Base-by-base conservation (phyloP, 92 coral and sea anemone species). In the Siderastrea siderea region DNA sequence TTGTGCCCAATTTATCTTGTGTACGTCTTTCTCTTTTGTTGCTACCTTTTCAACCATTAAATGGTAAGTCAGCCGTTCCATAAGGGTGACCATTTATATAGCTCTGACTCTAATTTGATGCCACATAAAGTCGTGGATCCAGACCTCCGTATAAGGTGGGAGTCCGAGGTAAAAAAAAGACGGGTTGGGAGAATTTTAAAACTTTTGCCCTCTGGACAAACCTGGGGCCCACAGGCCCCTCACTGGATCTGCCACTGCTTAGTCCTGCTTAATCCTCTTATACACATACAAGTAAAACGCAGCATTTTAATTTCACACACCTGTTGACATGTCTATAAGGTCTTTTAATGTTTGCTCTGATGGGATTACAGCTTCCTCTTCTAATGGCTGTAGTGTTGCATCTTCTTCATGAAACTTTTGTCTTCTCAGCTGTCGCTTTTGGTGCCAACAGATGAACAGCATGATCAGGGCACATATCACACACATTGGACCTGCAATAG, bases 291-390 rank as follows among this genome's bases (percentile, higher is more conserved):
- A 66, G 71, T 38, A 6, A 17, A 66, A 16, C 71, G 7, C 3
- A 43, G 4, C 17, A 46, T 44, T 70, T 16, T 52, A 58, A 58
- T 58, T 15, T 58, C 9, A 26, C 38, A 26, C 38, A 95, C 98
- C 98, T 75, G 96, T 93, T n/a, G 98, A 95, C 88, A 95, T 91
- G 78, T 95, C 98, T 8, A 88, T 82, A 51, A 93, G 81, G 44
- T 92, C 95, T 14, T 87, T 84, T 43, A 95, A 63, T 10, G 96
- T 87, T 80, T 85, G 92, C 6, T 96, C 98, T 2, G 92, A 66
- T 12, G 96, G 98, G 17, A 95, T 95, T 4, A 86, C 79, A 10
- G 86, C 91, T 75, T 92, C 94, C 2, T 93, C 98, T 11, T 87
- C 88, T 17, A 62, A 61, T n/a, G 70, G 85, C 12, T 88, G 90